phyloP scores from a whole-genome alignment of 2,113 vertebrate species.

The Syngnathus typhle region DNA sequence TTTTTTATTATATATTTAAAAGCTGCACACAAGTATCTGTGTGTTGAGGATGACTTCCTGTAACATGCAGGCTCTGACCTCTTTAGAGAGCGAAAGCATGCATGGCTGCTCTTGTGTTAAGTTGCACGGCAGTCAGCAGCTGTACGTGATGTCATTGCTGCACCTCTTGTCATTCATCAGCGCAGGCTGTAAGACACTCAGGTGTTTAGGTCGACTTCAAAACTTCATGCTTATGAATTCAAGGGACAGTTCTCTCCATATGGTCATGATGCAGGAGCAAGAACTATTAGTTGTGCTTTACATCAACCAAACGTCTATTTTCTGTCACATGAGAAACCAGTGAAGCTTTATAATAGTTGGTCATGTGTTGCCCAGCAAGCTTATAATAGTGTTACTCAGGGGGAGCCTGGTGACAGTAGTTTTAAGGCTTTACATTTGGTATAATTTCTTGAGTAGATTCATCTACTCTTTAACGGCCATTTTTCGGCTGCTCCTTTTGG shows the following conservation, averaged over 20 bases:
- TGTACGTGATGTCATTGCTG: not conserved
- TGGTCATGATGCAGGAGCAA: no score
- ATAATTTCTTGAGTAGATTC: not conserved
- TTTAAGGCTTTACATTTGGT: not conserved
- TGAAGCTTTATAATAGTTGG: not conserved
- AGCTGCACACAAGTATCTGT: not conserved
- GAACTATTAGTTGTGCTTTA: no score
- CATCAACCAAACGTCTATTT: no score
- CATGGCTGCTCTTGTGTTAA: not conserved
- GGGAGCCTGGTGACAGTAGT: not conserved
- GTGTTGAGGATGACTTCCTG: not conserved
- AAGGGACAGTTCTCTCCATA: no score
- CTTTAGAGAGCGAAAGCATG: not conserved
- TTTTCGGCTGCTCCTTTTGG: not conserved
- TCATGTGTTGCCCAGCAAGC: not conserved
- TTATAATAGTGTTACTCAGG: not conserved
- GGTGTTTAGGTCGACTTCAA: no score
- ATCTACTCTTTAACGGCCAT: not conserved
- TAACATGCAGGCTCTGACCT: not conserved
- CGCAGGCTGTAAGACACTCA: no score
- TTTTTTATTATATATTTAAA: not conserved
- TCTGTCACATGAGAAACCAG: no score
- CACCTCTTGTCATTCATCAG: not conserved
- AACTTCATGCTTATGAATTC: no score
- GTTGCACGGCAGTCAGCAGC: not conserved